phyloP scores from a whole-genome alignment of 2,888 invertebrate genomes.

The Silvanus unidentatus region DNA sequence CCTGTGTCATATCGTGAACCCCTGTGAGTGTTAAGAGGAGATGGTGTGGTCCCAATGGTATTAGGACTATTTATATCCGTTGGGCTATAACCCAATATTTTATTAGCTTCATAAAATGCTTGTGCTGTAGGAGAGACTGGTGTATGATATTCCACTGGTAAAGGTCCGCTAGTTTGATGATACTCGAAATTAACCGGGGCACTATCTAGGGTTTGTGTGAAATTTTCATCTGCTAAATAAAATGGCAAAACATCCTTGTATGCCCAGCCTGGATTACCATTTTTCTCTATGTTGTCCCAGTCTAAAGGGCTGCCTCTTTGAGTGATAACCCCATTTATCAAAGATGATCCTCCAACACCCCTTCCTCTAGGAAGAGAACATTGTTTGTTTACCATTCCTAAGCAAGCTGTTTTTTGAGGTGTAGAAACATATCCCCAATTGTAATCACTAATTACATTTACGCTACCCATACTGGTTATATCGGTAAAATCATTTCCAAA shows the following conservation, averaged over 20 bases:
- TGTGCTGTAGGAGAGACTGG: constrained; percentile 14
- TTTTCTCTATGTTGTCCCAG: constrained; percentile 45
- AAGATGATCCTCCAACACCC: constrained; percentile 48
- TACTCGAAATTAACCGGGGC: constrained; percentile 14
- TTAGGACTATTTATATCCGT: constrained; percentile 63
- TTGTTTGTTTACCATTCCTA: constrained; percentile 32
- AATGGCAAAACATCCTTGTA: constrained; percentile 53
- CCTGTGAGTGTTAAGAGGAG: constrained; percentile 60
- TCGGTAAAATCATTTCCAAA: constrained; percentile 43
- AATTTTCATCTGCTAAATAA: constrained; percentile 35
- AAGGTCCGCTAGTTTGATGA: constrained; percentile 14
- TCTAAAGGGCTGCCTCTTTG: constrained; percentile 45
- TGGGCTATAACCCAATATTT: constrained; percentile 52
- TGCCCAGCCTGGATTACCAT: constrained; percentile 45
- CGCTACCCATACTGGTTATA: constrained; percentile 52
- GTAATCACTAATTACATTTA: constrained; percentile 55
- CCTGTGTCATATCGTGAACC: constrained; percentile 70
- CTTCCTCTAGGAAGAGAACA: constrained; percentile 46
- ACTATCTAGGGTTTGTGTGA: constrained; percentile 12
- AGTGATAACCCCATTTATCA: constrained; percentile 50
- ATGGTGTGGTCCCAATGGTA: constrained; percentile 58
- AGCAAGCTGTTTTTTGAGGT: constrained; percentile 57
- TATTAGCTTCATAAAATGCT: constrained; percentile 17
- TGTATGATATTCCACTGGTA: constrained; percentile 17
- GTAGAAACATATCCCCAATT: constrained; percentile 69